Percentiles rank a stretch among this genome's conserved stretches.
Evolutionary conservation across 1,140 invertebrate species (phyloP).

Genomic region (Lasaia peninsularis): DNA sequence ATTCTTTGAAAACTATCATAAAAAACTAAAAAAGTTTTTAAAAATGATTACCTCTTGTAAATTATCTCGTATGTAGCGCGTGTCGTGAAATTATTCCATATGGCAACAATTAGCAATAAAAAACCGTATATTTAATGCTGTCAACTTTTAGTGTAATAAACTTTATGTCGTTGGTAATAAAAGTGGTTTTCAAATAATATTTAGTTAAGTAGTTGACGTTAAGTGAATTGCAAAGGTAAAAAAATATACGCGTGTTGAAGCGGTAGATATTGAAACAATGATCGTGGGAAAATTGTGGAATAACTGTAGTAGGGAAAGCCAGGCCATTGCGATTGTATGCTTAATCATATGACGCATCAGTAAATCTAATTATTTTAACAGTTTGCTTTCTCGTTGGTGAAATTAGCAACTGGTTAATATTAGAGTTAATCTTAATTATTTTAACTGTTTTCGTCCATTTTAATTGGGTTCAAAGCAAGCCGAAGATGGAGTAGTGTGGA

Average conservation of each 20-base stretch:
- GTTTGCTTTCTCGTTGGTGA: conserved; percentile 12
- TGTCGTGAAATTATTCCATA: conserved; percentile 47
- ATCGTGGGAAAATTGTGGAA: conserved; percentile 56
- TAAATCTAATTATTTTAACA: conserved; percentile 11
- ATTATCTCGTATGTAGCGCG: conserved; percentile 41
- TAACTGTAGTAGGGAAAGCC: conserved; percentile 58
- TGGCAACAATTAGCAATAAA: conserved; percentile 38
- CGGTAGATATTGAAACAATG: conserved; percentile 54
- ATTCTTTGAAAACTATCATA: not conserved
- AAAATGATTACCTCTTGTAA: conserved; percentile 28
- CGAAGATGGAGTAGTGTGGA: no score
- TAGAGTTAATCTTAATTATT: not conserved
- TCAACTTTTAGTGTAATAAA: conserved; percentile 2
- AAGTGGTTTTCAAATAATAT: conserved; percentile 13
- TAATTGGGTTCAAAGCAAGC: no score
- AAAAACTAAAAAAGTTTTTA: not conserved
- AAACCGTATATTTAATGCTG: conserved; percentile 11
- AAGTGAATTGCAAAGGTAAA: conserved; percentile 28
- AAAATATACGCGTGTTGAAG: conserved; percentile 34
- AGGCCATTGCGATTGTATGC: conserved; percentile 25
- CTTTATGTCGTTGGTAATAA: conserved; percentile 7
- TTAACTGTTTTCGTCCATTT: not conserved
- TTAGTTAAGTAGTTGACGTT: not conserved
- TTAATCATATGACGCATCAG: conserved; percentile 24
- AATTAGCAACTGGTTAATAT: not conserved